These are phyloP conservation scores for Drosophila pseudotalamancana DNA, from an alignment of 2,888 invertebrate genomes.

Conservation along the genomic window DNA sequence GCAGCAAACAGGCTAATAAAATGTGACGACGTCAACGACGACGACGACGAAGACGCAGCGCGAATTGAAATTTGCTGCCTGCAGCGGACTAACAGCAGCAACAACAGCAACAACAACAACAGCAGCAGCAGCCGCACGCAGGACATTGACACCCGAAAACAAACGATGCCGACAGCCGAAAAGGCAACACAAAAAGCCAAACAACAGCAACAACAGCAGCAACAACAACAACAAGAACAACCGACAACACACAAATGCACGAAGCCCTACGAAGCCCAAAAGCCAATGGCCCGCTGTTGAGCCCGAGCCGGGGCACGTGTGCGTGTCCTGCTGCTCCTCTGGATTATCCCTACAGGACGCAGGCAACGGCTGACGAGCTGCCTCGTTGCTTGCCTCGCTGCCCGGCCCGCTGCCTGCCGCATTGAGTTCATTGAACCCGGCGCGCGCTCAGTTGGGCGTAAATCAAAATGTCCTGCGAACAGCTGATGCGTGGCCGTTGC, in stretches of 20 bases:
- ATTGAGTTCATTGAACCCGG: constrained; percentile 67
- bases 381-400: constrained; percentile 27
- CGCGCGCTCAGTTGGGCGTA: constrained; percentile 58
- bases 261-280: constrained; percentile 77
- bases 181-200: constrained; percentile 29
- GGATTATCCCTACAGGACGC: constrained; percentile 72
- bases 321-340: constrained; percentile 57
- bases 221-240: constrained; percentile 11
- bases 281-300: constrained; percentile 68
- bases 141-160: constrained; percentile 81
- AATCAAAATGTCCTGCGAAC: constrained; percentile 64
- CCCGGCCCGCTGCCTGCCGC: constrained; percentile 14
- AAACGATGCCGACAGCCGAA: constrained; percentile 71
- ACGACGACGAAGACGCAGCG: constrained; percentile 64
- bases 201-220: constrained; percentile 1
- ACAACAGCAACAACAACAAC: constrained; percentile 3
- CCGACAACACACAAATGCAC: constrained; percentile 17
- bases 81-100: constrained; percentile 51
- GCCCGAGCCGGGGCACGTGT: constrained; percentile 58
- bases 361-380: constrained; percentile 37
- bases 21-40: constrained; percentile 70
- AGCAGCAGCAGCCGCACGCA: constrained; percentile 50
- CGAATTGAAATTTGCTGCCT: constrained; percentile 66
- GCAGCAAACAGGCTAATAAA: constrained; percentile 78
- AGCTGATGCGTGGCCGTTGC: constrained; percentile 56